Evolutionary conservation across 1,140 invertebrate genomes (phyloP), one percentile per base, ranked within the genome.

Genomic region (Chymomyza costata): DNA sequence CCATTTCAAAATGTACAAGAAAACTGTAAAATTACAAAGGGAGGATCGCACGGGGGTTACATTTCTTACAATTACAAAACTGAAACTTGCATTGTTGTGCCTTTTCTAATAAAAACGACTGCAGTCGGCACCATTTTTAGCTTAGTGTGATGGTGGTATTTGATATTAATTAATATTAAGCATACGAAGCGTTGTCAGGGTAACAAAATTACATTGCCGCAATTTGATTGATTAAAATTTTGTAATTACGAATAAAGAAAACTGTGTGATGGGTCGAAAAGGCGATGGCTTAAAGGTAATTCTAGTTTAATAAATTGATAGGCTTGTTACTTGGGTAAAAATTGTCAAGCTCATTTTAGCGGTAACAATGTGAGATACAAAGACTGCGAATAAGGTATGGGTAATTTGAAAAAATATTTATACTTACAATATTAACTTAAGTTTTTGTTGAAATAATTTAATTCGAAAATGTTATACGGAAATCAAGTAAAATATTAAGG

Each of bases 141-240:
- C 70, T 78, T 70, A 66, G 71, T 40, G 38, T 15, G 30, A n/a
- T n/a, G n/a, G n/a, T n/a, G 37, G 49, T 66, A 76, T 76, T 80
- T 78, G 62, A 71, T 71, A 71, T 78, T 78, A 78, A 78, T 78
- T 78, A 80, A 78, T 78, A 54, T 78, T 80, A 76, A 76, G 57
- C 58, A 80, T 44, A 55, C 51, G 44, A 37, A 10, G 19, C 51
- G 38, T 30, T 47, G 31, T 19, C 50, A 3, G 38, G 3, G 17
- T 52, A 28, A 1, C 32, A 32, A 48, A 78, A 71, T 78, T 78
- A 58, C 62, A 80, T 67, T 31, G 38, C 40, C 46, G 57, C 52
- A 71, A 76, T 76, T 65, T 76, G 66, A 78, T 78, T 78, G 71
- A 76, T 76, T 76, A 76, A 76, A 76, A 71, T 71, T n/a, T n/a